These are phyloP conservation scores for Incurvaria masculella DNA, from an alignment of 2,888 invertebrate species.

Conservation along the genomic window DNA sequence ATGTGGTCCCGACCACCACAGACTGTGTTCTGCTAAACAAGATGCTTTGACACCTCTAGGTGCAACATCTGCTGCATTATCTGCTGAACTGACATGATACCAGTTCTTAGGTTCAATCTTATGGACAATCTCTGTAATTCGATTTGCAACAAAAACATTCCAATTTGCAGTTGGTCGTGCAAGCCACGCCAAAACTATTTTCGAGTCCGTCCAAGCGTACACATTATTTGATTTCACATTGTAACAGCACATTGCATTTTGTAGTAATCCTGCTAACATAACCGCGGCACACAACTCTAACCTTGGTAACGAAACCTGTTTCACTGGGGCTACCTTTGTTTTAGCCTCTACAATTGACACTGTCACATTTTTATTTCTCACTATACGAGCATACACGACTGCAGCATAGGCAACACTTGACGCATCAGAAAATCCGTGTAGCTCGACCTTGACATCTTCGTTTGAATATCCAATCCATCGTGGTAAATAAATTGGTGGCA, in stretches of 20 bases:
- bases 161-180: slow-evolving; percentile 10
- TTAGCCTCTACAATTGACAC: slow-evolving; percentile 1
- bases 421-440: slow-evolving; percentile 20
- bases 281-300: slow-evolving; percentile 21
- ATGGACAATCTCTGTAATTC: slow-evolving; percentile 14
- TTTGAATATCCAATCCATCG: not conserved
- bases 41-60: slow-evolving; percentile 7
- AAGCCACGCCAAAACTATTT: slow-evolving; percentile 17
- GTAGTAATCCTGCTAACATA: slow-evolving; percentile 14
- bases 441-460: slow-evolving; percentile 16
- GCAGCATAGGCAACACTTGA: slow-evolving; percentile 17
- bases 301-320: slow-evolving; percentile 13
- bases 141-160: slow-evolving; percentile 19
- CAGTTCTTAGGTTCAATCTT: slow-evolving; percentile 6
- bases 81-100: slow-evolving; percentile 8
- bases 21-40: slow-evolving; percentile 4
- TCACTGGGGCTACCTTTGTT: not conserved
- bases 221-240: slow-evolving; percentile 6
- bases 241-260: slow-evolving; percentile 6
- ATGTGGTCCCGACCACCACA: slow-evolving; percentile 1
- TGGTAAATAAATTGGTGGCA: not conserved
- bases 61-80: slow-evolving; percentile 12
- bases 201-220: slow-evolving; percentile 19
- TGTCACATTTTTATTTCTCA: slow-evolving; percentile 5
- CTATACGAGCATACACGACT: slow-evolving; percentile 13